These are phyloP conservation scores for Zaprionus bogoriensis DNA, from an alignment of 2,888 invertebrate species.

Conservation along the genomic window DNA sequence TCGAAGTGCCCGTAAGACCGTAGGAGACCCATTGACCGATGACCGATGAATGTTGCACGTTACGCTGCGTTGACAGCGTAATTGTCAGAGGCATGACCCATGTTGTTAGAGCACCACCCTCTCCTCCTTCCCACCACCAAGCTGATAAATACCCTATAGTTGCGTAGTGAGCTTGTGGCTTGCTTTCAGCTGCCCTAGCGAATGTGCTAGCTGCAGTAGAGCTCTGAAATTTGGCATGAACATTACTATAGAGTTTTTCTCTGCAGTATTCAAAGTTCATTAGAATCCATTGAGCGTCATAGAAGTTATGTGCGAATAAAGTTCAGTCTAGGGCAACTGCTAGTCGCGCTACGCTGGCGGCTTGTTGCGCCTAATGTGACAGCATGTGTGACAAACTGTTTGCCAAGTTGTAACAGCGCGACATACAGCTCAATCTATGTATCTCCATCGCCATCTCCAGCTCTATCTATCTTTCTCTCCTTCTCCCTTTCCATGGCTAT, in stretches of 20 bases:
- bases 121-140: neutral
- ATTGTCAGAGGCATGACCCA: constrained; percentile 22
- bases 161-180: neutral
- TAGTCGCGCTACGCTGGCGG: neutral
- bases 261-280: too few relatives aligned
- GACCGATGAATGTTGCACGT: neutral
- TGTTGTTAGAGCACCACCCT: too few relatives aligned
- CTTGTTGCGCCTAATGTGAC: constrained; percentile 24
- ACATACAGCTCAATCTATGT: constrained; percentile 15
- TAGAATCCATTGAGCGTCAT: too few relatives aligned
- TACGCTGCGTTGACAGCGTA: constrained; percentile 30
- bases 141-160: neutral
- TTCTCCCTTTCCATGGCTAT: too few relatives aligned
- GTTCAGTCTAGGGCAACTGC: neutral
- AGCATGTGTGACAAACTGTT: constrained; percentile 49
- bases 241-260: too few relatives aligned
- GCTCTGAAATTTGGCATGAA: too few relatives aligned
- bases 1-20: neutral
- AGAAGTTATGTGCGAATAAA: too few relatives aligned
- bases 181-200: too few relatives aligned
- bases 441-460: neutral
- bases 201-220: too few relatives aligned
- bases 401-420: constrained; percentile 27
- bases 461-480: too few relatives aligned
- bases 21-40: neutral